Evolutionary conservation across 2,888 invertebrate species (phyloP), one percentile per base, ranked within the genome.

Genomic region (Dioctria linearis): DNA sequence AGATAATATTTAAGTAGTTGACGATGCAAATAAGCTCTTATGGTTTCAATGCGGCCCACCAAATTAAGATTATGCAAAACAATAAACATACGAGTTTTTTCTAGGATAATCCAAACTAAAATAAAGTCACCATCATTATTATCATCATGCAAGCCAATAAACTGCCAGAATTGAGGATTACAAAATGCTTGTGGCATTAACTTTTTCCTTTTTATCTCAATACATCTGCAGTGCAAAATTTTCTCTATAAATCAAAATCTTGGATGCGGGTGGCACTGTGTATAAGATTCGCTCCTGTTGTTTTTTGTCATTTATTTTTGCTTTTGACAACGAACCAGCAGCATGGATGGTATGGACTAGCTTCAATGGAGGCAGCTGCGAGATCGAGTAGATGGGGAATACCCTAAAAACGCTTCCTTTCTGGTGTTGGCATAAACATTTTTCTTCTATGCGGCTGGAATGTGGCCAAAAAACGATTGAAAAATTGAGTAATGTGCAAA

Each of bases 401-500:
- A 40, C 6, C 65, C 37, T 5, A 40, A 65, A 65, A 40, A 37
- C 39, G 6, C 75, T 75, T 75, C 75, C 59, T 75, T 78, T 13
- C 65, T 78, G 78, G 78, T 51, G 78, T 49, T 78, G 78, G 78
- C 78, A 78, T 65, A 78, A 78, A 65, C 78, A 78, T 65, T 78
- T 65, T 78, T 78, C 49, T 61, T 78, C 78, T 65, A 78, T 78
- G 78, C 51, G 78, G 78, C 65, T 78, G 78, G 78, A 78, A 65
- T 78, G 63, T 40, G 43, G 78, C 78, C 78, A 78, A 78, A 78
- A 78, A 78, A 78, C 78, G 65, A 78, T 78, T 78, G 78, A 78
- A 78, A 78, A 78, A 78, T 78, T 78, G 78, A 78, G 78, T 63
- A 78, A 78, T 78, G 78, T 78, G 78, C 63, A 78, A 78, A 78